These are phyloP conservation scores for Dendrophyllia cribrosa DNA, from an alignment of 64 coral and sea anemone species.

Conservation along the genomic window DNA sequence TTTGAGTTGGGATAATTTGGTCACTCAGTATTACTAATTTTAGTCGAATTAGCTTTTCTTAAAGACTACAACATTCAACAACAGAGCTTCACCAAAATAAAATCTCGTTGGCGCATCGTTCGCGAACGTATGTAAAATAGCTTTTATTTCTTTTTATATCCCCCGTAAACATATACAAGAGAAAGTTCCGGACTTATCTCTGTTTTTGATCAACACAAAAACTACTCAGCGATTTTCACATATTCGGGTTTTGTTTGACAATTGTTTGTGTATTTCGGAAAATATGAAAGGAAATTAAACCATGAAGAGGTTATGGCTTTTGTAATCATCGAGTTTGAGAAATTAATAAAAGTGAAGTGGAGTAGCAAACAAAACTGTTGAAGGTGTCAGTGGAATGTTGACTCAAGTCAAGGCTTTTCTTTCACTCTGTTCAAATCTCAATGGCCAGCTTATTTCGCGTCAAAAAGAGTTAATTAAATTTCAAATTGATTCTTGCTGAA, in stretches of 20 bases:
- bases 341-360: constrained; percentile 51
- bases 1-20: constrained; percentile 8
- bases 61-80: constrained; percentile 19
- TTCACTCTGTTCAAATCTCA: neutral
- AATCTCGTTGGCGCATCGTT: neutral
- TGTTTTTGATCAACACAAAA: constrained; percentile 36
- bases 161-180: neutral
- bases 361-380: constrained; percentile 7
- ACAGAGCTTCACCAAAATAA: neutral
- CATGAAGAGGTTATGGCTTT: constrained; percentile 7
- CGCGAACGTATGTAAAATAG: neutral
- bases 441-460: neutral
- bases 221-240: constrained; percentile 26
- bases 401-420: neutral
- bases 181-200: constrained; percentile 14
- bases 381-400: neutral
- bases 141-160: constrained; percentile 2
- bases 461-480: constrained; percentile 58
- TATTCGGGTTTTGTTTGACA: constrained; percentile 1
- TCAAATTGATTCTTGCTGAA: constrained; percentile 29
- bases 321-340: constrained; percentile 52
- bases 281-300: constrained; percentile 45
- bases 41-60: constrained; percentile 20
- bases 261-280: constrained; percentile 39
- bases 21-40: constrained; percentile 15